Base-by-base conservation (phyloP, 92 coral and sea anemone species). In the Umimayanthus chanpuru region DNA sequence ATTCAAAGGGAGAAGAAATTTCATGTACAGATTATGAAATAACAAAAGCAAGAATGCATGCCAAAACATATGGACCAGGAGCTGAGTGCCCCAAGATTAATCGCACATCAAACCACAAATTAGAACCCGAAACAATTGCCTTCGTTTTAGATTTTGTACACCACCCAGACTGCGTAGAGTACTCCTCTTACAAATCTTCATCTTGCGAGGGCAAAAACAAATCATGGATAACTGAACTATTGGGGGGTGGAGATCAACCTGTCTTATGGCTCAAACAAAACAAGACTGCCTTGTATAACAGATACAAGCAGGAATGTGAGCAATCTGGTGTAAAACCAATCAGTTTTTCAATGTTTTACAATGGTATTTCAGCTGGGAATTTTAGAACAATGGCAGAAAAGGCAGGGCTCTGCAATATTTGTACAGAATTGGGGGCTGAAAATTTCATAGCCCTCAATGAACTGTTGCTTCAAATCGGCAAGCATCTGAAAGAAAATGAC, bases 181-280 rank as follows among this genome's bases (percentile, higher is more conserved):
- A 61, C 39, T 81, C 74, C 23, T 81, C 85, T 2, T 79, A 53
- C 66, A 79, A 79, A 53, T 49, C 83, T 26, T 71, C 83, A 29
- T 28, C 43, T 16, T 38, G 85, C 9, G 55, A 81, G n/a, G 74
- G 85, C 43, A 81, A 81, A n/a, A n/a, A n/a, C n/a, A n/a, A n/a
- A n/a, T n/a, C n/a, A n/a, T n/a, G n/a, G n/a, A 61, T 38, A 40
- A 81, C 32, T 84, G 91, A 89, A 68, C 75, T 84, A 30, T 56
- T 89, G 65, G 89, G n/a, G n/a, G 91, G 85, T 58, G 89, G 85
- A 36, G 28, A 43, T 14, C 91, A 89, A 25, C 89, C 91, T 25
- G 91, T 89, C 1, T 30, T 84, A 36, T 84, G 81, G 85, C 58
- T 85, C 18, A 89, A 89, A 64, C 71, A 85, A 66, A 84, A 85